Base-by-base conservation (phyloP, 1,140 invertebrate species). In the Lepeophtheirus salmonis region DNA sequence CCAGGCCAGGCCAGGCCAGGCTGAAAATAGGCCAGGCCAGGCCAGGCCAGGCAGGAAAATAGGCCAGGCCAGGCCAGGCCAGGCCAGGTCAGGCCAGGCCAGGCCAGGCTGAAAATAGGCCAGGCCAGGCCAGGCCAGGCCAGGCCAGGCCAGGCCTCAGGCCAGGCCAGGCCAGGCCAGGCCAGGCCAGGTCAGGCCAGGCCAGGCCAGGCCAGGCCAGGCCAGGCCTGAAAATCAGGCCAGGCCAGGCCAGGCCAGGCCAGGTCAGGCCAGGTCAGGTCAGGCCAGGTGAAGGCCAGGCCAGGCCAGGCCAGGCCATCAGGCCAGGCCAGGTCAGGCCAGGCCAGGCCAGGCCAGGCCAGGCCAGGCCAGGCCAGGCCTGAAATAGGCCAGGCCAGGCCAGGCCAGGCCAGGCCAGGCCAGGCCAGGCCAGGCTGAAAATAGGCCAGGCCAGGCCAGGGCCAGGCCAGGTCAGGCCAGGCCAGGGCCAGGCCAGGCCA, bases 101-200 rank as follows among this genome's bases (percentile, higher is more conserved):
- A 64, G 63, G 63, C 63, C 65, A 60, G 59, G 59, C 50, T n/a
- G 41, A 26, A 24, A 41, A 26, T 51, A 62, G 64, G 64, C 64
- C 64, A 65, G 63, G 64, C 64, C 64, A 65, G 63, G 64, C 62
- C 64, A 64, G 63, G 64, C 62, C 64, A 65, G 64, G 64, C 64
- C 64, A 64, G 64, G 64, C 64, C 64, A 64, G 64, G 64, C 64
- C 63, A 64, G 64, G n/a, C n/a, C n/a, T n/a, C n/a, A n/a, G n/a
- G 64, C 64, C 64, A 64, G 64, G 64, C 64, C 61, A 64, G 50
- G 57, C 50, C 58, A 65, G 60, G 64, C 64, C 63, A 64, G 64
- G 64, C 63, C 63, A 64, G 64, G 64, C 63, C 63, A 65, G 63
- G 63, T 20, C 64, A 24, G 23, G 57, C 62, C 53, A 49, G 55